Evolutionary conservation across 2,113 vertebrate genomes (phyloP), one percentile per base, ranked within the genome.

Genomic region (Prunella himalayana): DNA sequence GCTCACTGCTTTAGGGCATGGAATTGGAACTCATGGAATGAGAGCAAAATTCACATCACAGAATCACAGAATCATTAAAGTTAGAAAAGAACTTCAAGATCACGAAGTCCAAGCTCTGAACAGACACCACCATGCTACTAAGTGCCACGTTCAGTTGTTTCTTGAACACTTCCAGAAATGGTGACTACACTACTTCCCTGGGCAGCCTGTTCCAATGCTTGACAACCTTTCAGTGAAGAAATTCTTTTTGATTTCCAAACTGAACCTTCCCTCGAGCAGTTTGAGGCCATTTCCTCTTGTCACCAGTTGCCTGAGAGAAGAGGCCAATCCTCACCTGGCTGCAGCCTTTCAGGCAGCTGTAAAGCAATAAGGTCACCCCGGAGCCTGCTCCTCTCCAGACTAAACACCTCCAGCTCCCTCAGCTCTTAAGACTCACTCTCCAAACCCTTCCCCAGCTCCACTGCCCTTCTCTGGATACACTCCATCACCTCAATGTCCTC

Each of bases 391-490:
- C 31, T 42, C 25, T 63, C 23, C 19, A 28, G 22, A 22, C 39
- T 9, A 19, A 60, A 42, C 37, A 51, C 6, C 19, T 8, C 20
- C 45, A 51, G 31, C 20, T 61, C 25, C 53, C 31, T 44, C 45
- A 61, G 25, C 25, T 42, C 31, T 13, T 20, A 22, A 1, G 13
- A 30, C 20, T 60, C 37, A 51, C 8, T 23, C 44, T 50, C 15
- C 53, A 70, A 49, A 28, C 9, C 19, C 53, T 27, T 51, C 65
- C n/a, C 12, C 44, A 60, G 19, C 5, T 41, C 44, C 19, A 60
- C 1, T n/a, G 44, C 19, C 24, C 19, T 44, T 35, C 45, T 61
- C 54, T 35, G 15, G 31, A 82, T 31, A 51, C 0, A 0, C 13
- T 71, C 31, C 31, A 51, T 4, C 66, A 23, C 24, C 19, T 50